Conservation (phyloP, 2,113 vertebrate species). For the Clarias magur region DNA sequence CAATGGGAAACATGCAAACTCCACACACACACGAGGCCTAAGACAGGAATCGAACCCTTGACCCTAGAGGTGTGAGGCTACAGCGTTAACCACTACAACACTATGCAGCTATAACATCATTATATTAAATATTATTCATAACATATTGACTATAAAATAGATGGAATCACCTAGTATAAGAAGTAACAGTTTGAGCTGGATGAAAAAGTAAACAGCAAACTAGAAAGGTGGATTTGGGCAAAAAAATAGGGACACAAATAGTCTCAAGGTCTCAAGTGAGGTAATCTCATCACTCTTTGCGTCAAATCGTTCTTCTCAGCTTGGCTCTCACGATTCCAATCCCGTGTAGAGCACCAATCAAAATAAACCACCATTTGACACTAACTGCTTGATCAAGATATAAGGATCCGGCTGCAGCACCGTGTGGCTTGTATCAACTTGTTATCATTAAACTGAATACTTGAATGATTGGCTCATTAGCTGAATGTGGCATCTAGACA, state of each 20-base stretch:
- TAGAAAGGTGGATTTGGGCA: too few relatives aligned
- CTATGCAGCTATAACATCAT: neutral
- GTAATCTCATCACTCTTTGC: neutral
- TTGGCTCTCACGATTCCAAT: neutral
- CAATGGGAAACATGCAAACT: too few relatives aligned
- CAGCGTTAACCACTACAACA: too few relatives aligned
- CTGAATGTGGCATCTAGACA: conserved; percentile 23
- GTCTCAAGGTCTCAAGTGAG: neutral
- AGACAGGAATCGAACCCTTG: too few relatives aligned
- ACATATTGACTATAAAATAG: neutral
- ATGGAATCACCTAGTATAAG: neutral
- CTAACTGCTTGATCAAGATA: conserved; percentile 15
- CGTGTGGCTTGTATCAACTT: neutral
- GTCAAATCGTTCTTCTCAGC: conserved; percentile 1
- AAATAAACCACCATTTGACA: conserved; percentile 18
- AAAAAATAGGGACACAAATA: too few relatives aligned
- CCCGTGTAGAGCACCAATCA: conserved; percentile 1
- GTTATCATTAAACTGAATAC: neutral
- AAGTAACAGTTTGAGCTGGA: too few relatives aligned
- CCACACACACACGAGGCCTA: too few relatives aligned
- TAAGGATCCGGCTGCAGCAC: conserved; percentile 6
- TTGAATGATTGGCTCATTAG: conserved; percentile 6
- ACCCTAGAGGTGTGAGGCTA: too few relatives aligned
- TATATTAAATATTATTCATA: neutral
- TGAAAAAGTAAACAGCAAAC: too few relatives aligned